A percentile compares a stretch with the other conserved stretches of the same genome.
Evolutionary conservation across 2,888 invertebrate species (phyloP).

Genomic region (Tetropium fuscum): DNA sequence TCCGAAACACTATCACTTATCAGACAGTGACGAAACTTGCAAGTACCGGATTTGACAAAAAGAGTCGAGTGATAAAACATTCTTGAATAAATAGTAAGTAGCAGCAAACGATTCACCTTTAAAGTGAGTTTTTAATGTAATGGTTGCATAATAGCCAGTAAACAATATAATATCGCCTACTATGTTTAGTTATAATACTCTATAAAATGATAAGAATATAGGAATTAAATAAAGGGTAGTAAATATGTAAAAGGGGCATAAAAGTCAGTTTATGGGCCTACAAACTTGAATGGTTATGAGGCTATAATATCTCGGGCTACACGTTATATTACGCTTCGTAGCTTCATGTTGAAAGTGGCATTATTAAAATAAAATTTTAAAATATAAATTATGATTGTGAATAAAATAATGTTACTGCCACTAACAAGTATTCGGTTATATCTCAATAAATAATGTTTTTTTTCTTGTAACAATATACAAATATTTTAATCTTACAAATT

Average conservation of each 20-base stretch:
- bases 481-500: no score
- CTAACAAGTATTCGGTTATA: no score
- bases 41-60: no score
- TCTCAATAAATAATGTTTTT: no score
- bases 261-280: slow-evolving; percentile 56
- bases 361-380: slow-evolving; percentile 24
- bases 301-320: slow-evolving; percentile 43
- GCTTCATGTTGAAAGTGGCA: slow-evolving; percentile 10
- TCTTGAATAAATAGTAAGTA: no score
- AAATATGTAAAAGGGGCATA: slow-evolving; percentile 58
- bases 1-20: neutral
- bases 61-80: no score
- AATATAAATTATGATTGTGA: no score
- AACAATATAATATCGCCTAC: slow-evolving; percentile 41
- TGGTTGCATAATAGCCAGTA: slow-evolving; percentile 19
- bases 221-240: slow-evolving; percentile 58
- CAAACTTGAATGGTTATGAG: slow-evolving; percentile 56
- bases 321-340: slow-evolving; percentile 39
- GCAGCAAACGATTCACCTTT: slow-evolving; percentile 11
- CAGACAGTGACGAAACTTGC: no score
- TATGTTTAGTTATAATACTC: slow-evolving; percentile 40
- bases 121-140: slow-evolving; percentile 23
- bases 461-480: no score
- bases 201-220: slow-evolving; percentile 54
- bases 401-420: no score